These are phyloP conservation scores for Prionace glauca DNA, from an alignment of 2,797 vertebrate species.

Conservation along the genomic window DNA sequence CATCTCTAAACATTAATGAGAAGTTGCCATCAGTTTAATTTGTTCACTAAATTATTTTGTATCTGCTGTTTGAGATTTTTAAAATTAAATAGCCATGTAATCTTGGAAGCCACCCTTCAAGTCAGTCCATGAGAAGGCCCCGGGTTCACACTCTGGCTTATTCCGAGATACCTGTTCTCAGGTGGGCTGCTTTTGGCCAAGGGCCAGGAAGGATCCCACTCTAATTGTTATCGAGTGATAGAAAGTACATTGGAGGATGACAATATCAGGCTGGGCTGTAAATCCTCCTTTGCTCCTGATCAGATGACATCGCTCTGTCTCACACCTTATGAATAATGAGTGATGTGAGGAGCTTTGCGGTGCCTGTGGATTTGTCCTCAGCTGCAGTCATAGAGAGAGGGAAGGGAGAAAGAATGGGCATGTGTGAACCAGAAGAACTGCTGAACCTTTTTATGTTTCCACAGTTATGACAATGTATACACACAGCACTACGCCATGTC, in stretches of 20 bases:
- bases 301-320: not conserved
- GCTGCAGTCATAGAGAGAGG: not conserved
- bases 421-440: not conserved
- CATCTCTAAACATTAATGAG: not conserved
- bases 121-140: not conserved
- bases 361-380: not conserved
- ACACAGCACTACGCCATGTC: not conserved
- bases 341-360: not conserved
- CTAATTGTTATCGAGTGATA: not conserved
- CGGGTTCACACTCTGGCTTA: not conserved
- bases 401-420: not conserved
- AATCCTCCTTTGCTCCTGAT: no score
- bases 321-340: not conserved
- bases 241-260: not conserved
- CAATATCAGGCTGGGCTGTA: not conserved
- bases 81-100: not conserved
- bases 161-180: not conserved
- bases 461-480: not conserved
- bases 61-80: not conserved
- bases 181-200: not conserved
- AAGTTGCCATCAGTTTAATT: not conserved
- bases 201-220: not conserved
- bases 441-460: not conserved
- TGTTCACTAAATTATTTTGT: not conserved
- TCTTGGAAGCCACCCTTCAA: not conserved